A percentile compares a stretch with the other conserved stretches of the same genome.
These are phyloP conservation scores for Triplophysa dalaica DNA, from an alignment of 2,113 vertebrate species.

Conservation along the genomic window DNA sequence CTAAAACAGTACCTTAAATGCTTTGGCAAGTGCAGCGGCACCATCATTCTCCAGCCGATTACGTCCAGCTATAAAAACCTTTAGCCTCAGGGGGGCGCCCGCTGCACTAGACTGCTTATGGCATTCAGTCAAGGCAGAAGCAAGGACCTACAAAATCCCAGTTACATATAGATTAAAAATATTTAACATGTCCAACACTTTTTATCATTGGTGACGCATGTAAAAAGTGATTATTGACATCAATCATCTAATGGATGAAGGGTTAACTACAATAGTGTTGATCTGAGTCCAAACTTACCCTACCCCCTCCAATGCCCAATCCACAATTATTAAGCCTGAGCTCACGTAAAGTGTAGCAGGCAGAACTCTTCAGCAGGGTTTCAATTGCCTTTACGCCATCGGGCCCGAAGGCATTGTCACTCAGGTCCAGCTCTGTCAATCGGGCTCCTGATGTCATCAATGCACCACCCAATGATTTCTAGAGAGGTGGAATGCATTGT, in stretches of 20 bases:
- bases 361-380: slow-evolving; percentile 83
- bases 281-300: slow-evolving; percentile 69
- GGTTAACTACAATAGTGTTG: neutral
- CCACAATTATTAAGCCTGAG: slow-evolving; percentile 97
- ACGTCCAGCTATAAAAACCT: slow-evolving; percentile 91
- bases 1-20: slow-evolving; percentile 81
- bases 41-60: slow-evolving; percentile 97
- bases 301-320: slow-evolving; percentile 95
- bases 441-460: slow-evolving; percentile 86
- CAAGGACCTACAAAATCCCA: slow-evolving; percentile 80
- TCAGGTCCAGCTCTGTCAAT: slow-evolving; percentile 89
- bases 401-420: slow-evolving; percentile 96
- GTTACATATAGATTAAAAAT: neutral
- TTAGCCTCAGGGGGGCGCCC: slow-evolving; percentile 83
- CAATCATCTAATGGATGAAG: neutral
- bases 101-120: slow-evolving; percentile 81
- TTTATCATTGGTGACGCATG: neutral
- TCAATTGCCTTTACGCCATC: slow-evolving; percentile 94
- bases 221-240: neutral
- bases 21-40: slow-evolving; percentile 88
- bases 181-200: neutral
- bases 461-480: slow-evolving; percentile 89
- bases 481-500: neutral
- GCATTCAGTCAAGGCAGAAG: slow-evolving; percentile 85
- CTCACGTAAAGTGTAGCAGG: slow-evolving; percentile 86